A percentile compares a stretch with the other conserved stretches of the same genome.
These are phyloP conservation scores for Embidobia sp. DNA, from an alignment of 2,888 invertebrate species.

Conservation along the genomic window DNA sequence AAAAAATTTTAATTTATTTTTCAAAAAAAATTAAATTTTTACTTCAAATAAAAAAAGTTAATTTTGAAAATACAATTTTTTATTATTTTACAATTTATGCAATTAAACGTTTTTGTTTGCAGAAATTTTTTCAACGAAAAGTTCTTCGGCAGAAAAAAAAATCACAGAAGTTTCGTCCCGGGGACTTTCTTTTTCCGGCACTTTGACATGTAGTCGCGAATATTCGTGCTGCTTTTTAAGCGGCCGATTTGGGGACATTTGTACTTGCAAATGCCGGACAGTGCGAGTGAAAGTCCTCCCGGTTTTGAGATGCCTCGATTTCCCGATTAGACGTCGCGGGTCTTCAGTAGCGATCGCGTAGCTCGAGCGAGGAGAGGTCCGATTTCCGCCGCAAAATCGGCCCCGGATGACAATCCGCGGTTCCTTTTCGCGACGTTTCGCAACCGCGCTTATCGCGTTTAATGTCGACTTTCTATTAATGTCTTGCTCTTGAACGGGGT, in stretches of 20 bases:
- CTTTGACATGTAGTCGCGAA: conserved; percentile 7
- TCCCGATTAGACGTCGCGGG: conserved; percentile 60
- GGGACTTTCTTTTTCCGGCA: conserved; percentile 35
- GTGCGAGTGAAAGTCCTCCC: conserved; percentile 58
- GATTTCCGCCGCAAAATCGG: background rate
- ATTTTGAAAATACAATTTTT: no score
- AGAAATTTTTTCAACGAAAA: no score
- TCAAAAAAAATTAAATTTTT: no score
- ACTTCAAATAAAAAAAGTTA: no score
- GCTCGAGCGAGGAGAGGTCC: conserved; percentile 30
- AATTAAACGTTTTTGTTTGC: no score
- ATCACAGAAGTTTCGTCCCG: conserved; percentile 30
- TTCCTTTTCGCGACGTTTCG: conserved; percentile 24
- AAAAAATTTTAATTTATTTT: no score
- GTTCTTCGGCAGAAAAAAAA: no score
- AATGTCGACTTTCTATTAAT: conserved; percentile 42
- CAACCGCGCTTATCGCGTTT: conserved; percentile 23
- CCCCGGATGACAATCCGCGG: conserved; percentile 4
- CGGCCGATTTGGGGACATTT: conserved; percentile 18
- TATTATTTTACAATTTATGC: no score
- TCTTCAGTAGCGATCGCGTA: conserved; percentile 40
- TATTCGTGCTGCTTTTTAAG: background rate
- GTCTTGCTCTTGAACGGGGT: conserved; percentile 13
- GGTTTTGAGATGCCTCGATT: conserved; percentile 58
- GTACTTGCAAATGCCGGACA: conserved; percentile 41